Conservation (phyloP, 2,888 invertebrate species). For the Lepidochitona cinerea region DNA sequence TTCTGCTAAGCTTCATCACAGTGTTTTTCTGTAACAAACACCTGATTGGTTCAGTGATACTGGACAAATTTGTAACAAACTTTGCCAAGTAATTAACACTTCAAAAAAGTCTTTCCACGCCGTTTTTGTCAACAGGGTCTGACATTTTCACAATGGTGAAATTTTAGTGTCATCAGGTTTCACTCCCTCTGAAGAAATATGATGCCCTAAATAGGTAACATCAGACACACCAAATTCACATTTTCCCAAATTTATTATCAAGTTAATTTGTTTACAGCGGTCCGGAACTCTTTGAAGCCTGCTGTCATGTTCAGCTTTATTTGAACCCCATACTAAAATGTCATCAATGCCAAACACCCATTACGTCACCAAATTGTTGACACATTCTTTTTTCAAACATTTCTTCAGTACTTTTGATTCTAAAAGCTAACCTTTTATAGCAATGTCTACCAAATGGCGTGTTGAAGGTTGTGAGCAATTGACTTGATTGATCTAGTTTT, state of each 20-base stretch:
- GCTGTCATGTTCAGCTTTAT: slow-evolving; percentile 4
- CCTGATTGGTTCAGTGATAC: slow-evolving; percentile 7
- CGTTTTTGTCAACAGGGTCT: neutral
- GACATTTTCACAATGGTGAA: neutral
- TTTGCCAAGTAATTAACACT: slow-evolving; percentile 28
- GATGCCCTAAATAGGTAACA: neutral
- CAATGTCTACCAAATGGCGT: slow-evolving; percentile 16
- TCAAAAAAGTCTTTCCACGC: slow-evolving; percentile 25
- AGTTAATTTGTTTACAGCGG: neutral
- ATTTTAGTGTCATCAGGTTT: neutral
- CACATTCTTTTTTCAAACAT: slow-evolving; percentile 16
- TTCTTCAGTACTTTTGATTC: slow-evolving; percentile 20
- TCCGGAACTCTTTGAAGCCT: neutral
- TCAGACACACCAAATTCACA: neutral
- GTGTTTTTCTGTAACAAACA: neutral
- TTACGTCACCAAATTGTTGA: slow-evolving; percentile 2
- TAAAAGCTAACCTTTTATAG: slow-evolving; percentile 20
- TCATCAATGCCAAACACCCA: slow-evolving; percentile 16
- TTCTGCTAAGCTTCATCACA: slow-evolving; percentile 6
- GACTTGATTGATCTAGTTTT: neutral
- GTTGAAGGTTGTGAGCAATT: slow-evolving; percentile 9
- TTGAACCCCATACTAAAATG: slow-evolving; percentile 14
- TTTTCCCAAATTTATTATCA: neutral
- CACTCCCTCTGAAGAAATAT: neutral
- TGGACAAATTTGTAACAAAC: slow-evolving; percentile 26